phyloP scores from a whole-genome alignment of 2,113 vertebrate genomes.

The Xenopus laevis region DNA sequence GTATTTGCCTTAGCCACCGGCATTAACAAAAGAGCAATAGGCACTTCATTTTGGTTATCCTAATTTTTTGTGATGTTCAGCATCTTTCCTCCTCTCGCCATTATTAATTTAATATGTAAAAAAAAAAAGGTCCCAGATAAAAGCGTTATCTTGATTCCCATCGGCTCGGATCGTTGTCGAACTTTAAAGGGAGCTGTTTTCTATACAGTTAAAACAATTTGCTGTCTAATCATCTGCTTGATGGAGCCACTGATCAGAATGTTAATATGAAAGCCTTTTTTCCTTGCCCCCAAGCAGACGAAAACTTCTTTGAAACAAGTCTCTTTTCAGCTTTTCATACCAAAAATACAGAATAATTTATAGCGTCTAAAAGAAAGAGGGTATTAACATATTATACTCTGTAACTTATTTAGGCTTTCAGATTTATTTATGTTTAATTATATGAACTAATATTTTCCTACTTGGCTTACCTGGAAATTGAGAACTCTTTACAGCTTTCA shows the following conservation, averaged over 20 bases:
- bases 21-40: slow-evolving; percentile 3
- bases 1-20: neutral
- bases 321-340: neutral
- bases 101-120: slow-evolving; percentile 9
- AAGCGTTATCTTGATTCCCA: slow-evolving; percentile 34
- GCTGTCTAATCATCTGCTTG: slow-evolving; percentile 53
- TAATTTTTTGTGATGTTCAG: slow-evolving; percentile 4
- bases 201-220: slow-evolving; percentile 57
- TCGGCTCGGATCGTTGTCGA: slow-evolving; percentile 43
- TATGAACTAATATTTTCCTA: neutral
- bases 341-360: slow-evolving; percentile 15
- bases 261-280: slow-evolving; percentile 48
- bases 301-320: slow-evolving; percentile 15
- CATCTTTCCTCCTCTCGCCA: neutral
- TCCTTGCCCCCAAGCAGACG: slow-evolving; percentile 48
- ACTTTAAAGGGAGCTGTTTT: slow-evolving; percentile 38
- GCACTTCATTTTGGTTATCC: slow-evolving; percentile 9
- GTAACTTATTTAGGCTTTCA: neutral
- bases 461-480: no score
- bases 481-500: no score
- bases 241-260: slow-evolving; percentile 36
- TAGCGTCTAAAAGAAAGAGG: neutral
- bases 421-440: neutral
- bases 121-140: slow-evolving; percentile 27
- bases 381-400: neutral